Conservation (phyloP, 2,797 vertebrate genomes). For the Enoplosus armatus region DNA sequence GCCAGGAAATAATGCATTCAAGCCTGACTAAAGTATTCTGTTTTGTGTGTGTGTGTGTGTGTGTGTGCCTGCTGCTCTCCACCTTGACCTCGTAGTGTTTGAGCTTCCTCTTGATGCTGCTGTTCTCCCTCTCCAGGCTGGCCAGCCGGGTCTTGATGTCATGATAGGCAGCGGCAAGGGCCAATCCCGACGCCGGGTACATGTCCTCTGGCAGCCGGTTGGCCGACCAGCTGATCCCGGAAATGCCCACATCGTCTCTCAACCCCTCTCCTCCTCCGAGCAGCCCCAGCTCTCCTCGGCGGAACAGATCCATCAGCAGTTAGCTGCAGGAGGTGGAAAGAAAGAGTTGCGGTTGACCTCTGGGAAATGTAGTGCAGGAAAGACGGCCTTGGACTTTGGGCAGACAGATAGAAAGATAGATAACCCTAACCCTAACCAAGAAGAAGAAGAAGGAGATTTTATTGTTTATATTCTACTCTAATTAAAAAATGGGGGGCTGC, state of each 20-base stretch:
- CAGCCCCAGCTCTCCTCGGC: conserved; percentile 90
- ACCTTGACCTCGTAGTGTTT: conserved; percentile 94
- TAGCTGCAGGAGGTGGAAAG: conserved; percentile 40
- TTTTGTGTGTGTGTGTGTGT: not conserved
- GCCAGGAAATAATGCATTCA: not conserved
- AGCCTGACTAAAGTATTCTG: too few relatives aligned
- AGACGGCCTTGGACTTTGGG: not conserved
- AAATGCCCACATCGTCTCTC: conserved; percentile 87
- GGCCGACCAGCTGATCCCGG: conserved; percentile 83
- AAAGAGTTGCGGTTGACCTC: not conserved
- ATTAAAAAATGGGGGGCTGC: too few relatives aligned
- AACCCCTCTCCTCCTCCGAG: conserved; percentile 88
- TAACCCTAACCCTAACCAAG: too few relatives aligned
- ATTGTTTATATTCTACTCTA: too few relatives aligned
- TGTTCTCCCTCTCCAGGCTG: conserved; percentile 91
- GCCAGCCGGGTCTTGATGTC: conserved; percentile 92
- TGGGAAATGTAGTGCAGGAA: conserved; percentile 6
- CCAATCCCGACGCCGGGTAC: conserved; percentile 91
- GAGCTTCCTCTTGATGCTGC: conserved; percentile 89
- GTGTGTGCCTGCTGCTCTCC: conserved; percentile 25
- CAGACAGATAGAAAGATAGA: conserved; percentile 21
- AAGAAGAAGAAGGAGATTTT: too few relatives aligned
- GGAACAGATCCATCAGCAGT: conserved; percentile 90
- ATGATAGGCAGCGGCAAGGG: conserved; percentile 92
- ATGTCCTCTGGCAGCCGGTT: conserved; percentile 86